Conservation (phyloP, 2,113 vertebrate genomes). For the Pygoscelis adeliae region DNA sequence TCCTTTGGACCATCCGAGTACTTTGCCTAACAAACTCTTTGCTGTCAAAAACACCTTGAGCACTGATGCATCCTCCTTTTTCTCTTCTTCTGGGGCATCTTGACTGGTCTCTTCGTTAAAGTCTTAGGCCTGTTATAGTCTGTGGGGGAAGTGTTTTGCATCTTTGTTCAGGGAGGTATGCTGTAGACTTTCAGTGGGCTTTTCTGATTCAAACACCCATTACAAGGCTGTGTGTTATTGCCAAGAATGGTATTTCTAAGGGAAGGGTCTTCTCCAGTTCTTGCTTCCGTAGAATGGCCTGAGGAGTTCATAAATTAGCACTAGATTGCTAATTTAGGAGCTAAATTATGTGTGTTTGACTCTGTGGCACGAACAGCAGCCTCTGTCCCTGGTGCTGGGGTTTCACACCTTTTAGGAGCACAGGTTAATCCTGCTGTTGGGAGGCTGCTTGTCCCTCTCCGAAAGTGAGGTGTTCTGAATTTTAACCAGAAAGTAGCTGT, state of each 20-base stretch:
- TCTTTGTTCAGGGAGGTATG: too few species aligned
- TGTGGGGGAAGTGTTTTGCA: neutral
- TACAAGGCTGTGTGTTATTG: neutral
- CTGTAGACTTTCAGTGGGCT: neutral
- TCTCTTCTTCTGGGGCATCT: neutral
- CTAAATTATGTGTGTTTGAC: neutral
- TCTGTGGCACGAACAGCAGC: accelerated
- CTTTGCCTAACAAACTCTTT: neutral
- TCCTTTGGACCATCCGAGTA: neutral
- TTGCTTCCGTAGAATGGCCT: neutral
- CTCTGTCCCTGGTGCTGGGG: neutral
- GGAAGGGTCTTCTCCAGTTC: neutral
- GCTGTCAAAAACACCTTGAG: neutral
- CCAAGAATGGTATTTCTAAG: neutral
- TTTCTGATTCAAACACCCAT: neutral
- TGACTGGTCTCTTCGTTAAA: neutral
- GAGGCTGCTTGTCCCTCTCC: neutral
- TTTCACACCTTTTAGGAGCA: neutral
- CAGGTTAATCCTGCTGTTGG: neutral
- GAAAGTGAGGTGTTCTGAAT: neutral
- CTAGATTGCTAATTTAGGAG: neutral
- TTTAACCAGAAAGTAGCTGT: neutral
- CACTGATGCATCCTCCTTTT: neutral
- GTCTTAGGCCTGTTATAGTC: neutral
- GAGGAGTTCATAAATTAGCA: neutral